A percentile compares a stretch with the other conserved stretches of the same genome.
phyloP scores from a whole-genome alignment of 2,888 invertebrate genomes.

The Caprella mutica region DNA sequence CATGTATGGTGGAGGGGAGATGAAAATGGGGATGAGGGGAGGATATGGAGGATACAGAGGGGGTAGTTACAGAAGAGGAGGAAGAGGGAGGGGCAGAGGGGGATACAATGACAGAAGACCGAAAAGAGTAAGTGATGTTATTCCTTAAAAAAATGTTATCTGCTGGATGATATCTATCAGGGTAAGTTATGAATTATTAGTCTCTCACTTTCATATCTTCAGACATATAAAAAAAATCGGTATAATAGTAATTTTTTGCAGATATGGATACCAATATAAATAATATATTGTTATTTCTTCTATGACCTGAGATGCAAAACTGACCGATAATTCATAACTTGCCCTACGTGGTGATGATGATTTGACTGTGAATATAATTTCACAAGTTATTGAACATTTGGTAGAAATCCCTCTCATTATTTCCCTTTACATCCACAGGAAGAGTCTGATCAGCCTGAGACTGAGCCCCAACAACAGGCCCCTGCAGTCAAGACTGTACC shows the following conservation, averaged over 20 bases:
- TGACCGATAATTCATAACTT: no score
- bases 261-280: neutral
- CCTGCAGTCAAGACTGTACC: slow-evolving; percentile 6
- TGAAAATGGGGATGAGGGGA: slow-evolving; percentile 47
- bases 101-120: slow-evolving; percentile 24
- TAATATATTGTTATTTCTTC: no score
- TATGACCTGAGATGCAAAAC: no score
- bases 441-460: slow-evolving; percentile 5
- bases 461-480: slow-evolving; percentile 11
- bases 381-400: no score
- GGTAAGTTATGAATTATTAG: no score
- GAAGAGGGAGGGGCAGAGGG: slow-evolving; percentile 29
- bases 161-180: neutral
- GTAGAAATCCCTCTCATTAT: neutral
- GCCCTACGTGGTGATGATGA: no score
- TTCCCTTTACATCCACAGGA: neutral
- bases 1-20: slow-evolving; percentile 40
- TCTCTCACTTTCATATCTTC: no score
- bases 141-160: slow-evolving; percentile 13
- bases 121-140: slow-evolving; percentile 11
- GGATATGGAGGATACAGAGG: slow-evolving; percentile 37
- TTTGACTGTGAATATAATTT: no score
- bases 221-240: no score
- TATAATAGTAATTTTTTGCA: neutral
- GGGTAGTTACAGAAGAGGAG: slow-evolving; percentile 16